Evolutionary conservation across 2,797 vertebrate species (phyloP), one percentile per base, ranked within the genome.

Genomic region (Chelmon rostratus): DNA sequence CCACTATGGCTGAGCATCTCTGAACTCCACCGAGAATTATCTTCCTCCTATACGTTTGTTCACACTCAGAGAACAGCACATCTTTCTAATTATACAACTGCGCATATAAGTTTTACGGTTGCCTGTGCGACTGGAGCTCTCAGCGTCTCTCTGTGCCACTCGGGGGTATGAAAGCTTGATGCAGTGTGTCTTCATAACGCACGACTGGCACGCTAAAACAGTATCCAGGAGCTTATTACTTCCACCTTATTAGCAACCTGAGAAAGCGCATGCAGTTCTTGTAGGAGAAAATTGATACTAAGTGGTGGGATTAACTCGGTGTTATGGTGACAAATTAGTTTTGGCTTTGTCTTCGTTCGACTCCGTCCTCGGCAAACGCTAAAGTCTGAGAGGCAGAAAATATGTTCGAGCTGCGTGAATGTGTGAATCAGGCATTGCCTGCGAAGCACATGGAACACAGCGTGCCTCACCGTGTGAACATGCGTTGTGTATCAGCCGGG

Each of bases 241-340:
- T 94, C 89, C 87, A 91, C 68, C 82, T 89, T 90, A 91, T 93
- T 92, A 94, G 90, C 86, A 85, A 83, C 81, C 84, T 81, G 88
- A 91, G 89, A 92, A 91, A 90, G 92, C 84, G 83, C 84, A 78
- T 47, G 83, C 76, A 81, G 76, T 83, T 91, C 82, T 76, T 75
- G 81, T 87, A 75, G 73, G 73, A 83, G 91, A 91, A 93, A 93
- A 94, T 83, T 86, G 90, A 94, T 91, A 83, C 87, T 88, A 88
- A 94, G 86, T 89, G 77, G 67, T 81, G 75, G 75, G 83, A 93
- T 91, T 86, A 91, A 91, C 81, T 86, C 58, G 2, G 78, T 65
- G 81, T 77, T 82, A 59, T 58, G 68, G 78, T 78, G 76, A 88
- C 82, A 89, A 88, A 91, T 89, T 79, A 73, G 76, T 86, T 89